phyloP scores from a whole-genome alignment of 2,113 vertebrate species.

The Chroicocephalus ridibundus region DNA sequence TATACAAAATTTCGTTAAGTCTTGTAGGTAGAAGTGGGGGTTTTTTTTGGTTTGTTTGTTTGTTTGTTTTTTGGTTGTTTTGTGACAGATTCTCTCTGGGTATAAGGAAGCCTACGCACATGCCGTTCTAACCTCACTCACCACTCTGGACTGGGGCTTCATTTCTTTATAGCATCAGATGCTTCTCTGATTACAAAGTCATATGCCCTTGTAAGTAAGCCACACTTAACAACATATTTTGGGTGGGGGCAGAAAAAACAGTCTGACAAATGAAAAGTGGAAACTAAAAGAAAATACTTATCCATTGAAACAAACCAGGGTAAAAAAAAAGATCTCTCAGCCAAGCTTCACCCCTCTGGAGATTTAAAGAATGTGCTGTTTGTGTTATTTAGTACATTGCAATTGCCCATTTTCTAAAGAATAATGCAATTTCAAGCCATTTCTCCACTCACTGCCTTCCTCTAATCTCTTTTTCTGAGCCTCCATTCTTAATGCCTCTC shows the following conservation, averaged over 20 bases:
- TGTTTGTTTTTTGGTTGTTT: too few species aligned
- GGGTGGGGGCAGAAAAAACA: background rate
- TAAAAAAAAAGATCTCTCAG: background rate
- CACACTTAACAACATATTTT: background rate
- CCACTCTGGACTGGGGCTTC: background rate
- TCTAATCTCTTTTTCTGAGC: background rate
- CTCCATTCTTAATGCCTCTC: background rate
- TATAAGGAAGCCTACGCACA: background rate
- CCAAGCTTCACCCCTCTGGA: background rate
- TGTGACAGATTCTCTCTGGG: background rate
- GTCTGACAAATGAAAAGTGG: background rate
- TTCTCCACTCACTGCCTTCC: background rate
- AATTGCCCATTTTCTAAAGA: background rate
- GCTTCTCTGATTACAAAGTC: background rate
- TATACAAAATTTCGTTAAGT: constrained; percentile 3
- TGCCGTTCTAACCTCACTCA: background rate
- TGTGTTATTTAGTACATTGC: background rate
- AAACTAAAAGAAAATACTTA: background rate
- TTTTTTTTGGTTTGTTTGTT: background rate
- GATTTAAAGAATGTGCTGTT: background rate
- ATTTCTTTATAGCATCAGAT: background rate
- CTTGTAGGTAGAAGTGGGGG: background rate
- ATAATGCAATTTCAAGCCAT: background rate
- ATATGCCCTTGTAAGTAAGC: background rate
- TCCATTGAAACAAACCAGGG: background rate